A percentile compares a stretch with the other conserved stretches of the same genome.
These are phyloP conservation scores for Thereva unica DNA, from an alignment of 2,888 invertebrate genomes.

Conservation along the genomic window DNA sequence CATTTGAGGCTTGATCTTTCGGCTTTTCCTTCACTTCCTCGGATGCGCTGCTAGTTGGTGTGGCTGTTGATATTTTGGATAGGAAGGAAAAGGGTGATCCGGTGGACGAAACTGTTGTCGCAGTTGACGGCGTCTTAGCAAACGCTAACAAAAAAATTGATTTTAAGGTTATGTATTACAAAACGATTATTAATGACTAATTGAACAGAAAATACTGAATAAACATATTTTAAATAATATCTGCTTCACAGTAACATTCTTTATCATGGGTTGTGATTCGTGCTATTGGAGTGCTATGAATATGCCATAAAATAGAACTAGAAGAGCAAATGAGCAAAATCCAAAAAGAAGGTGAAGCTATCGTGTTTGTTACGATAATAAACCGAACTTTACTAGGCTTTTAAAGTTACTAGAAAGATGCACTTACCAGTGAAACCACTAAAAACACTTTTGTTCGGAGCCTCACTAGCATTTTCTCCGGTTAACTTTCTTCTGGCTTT, in stretches of 20 bases:
- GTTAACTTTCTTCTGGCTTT: constrained; percentile 66
- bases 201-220: too few species aligned
- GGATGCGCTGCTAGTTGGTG: constrained; percentile 43
- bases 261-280: too few species aligned
- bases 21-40: neutral
- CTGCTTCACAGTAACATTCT: too few species aligned
- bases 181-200: too few species aligned
- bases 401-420: constrained; percentile 9
- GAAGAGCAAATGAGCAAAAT: neutral
- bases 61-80: constrained; percentile 39
- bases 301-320: too few species aligned
- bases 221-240: too few species aligned
- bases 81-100: constrained; percentile 50
- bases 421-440: constrained; percentile 69
- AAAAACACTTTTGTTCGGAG: constrained; percentile 63
- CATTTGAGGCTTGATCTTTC: constrained; percentile 24
- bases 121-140: constrained; percentile 44
- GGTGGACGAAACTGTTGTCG: constrained; percentile 46
- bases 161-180: too few species aligned
- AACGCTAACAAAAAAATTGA: constrained; percentile 46
- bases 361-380: neutral
- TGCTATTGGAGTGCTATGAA: too few species aligned
- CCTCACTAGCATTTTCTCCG: constrained; percentile 32
- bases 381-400: neutral
- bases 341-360: neutral